Percentiles rank a stretch among this genome's conserved stretches.
These are phyloP conservation scores for Lepisosteus oculatus DNA, from an alignment of 2,113 vertebrate species.

Conservation along the genomic window DNA sequence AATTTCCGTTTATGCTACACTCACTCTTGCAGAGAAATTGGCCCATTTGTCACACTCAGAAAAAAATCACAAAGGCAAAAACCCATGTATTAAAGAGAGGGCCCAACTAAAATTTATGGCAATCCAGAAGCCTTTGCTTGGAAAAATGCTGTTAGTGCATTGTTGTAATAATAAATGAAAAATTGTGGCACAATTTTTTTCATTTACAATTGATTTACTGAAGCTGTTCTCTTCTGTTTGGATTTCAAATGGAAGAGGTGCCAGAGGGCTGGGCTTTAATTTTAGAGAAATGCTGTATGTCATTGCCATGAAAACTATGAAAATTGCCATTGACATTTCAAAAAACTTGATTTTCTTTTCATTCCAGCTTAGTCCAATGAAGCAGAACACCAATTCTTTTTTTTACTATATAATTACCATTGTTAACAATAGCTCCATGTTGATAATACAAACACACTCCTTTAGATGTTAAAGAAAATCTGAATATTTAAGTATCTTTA, in stretches of 20 bases:
- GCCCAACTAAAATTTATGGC: not conserved
- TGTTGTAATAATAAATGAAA: not conserved
- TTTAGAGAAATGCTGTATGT: not conserved
- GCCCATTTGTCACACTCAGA: conserved; percentile 51
- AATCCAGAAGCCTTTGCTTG: not conserved
- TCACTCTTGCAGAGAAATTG: conserved; percentile 51
- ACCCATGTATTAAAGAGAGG: conserved; percentile 22
- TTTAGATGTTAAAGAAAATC: no score
- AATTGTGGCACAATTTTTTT: not conserved
- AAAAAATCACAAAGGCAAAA: conserved; percentile 37
- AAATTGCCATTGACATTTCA: no score
- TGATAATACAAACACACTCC: no score
- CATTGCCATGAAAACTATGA: not conserved
- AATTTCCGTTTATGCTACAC: conserved; percentile 53
- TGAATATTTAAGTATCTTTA: no score
- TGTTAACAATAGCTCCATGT: no score
- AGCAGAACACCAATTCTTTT: no score
- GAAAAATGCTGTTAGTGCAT: not conserved
- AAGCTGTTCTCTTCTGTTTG: not conserved
- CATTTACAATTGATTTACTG: not conserved
- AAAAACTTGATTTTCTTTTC: no score
- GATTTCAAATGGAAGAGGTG: not conserved
- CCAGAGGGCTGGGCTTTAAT: not conserved
- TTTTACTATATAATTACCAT: no score
- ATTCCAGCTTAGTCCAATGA: no score